Evolutionary conservation across 2,797 vertebrate species (phyloP).

Genomic region (Anableps anableps): DNA sequence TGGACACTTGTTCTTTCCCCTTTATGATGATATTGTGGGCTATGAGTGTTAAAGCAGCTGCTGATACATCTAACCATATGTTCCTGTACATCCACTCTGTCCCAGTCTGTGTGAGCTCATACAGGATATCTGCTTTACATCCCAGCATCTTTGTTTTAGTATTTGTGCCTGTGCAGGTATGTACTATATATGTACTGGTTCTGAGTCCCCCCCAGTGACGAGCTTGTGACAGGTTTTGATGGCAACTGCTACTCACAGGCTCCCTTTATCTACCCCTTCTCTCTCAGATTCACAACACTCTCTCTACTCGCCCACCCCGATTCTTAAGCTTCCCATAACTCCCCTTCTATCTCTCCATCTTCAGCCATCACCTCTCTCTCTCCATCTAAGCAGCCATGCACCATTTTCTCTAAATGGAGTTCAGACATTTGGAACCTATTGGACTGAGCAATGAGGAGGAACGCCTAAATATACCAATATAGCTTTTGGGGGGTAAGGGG

Average conservation of each 20-base stretch:
- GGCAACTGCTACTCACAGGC: slow-evolving; percentile 40
- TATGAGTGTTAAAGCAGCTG: slow-evolving; percentile 19
- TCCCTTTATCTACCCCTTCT: slow-evolving; percentile 46
- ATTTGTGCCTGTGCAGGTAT: slow-evolving; percentile 4
- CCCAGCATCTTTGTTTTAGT: slow-evolving; percentile 8
- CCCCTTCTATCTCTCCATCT: slow-evolving; percentile 68
- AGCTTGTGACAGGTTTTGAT: slow-evolving; percentile 49
- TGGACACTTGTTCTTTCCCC: slow-evolving; percentile 22
- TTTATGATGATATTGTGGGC: slow-evolving; percentile 28
- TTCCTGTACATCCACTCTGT: slow-evolving; percentile 11
- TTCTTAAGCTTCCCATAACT: slow-evolving; percentile 61
- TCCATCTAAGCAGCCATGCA: slow-evolving; percentile 62
- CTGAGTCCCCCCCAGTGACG: slow-evolving; percentile 12
- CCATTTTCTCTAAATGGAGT: slow-evolving; percentile 73
- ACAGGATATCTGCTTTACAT: slow-evolving; percentile 7
- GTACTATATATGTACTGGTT: not conserved
- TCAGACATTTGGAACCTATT: slow-evolving; percentile 76
- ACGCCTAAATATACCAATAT: slow-evolving; percentile 59
- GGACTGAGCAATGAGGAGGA: slow-evolving; percentile 63
- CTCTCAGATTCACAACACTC: slow-evolving; percentile 35
- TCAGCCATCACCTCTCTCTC: slow-evolving; percentile 18
- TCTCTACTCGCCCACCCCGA: slow-evolving; percentile 9
- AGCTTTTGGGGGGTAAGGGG: not conserved
- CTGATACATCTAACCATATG: slow-evolving; percentile 27
- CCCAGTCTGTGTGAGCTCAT: slow-evolving; percentile 10